Conservation (phyloP, 2,113 vertebrate species). For the Fukomys damarensis region DNA sequence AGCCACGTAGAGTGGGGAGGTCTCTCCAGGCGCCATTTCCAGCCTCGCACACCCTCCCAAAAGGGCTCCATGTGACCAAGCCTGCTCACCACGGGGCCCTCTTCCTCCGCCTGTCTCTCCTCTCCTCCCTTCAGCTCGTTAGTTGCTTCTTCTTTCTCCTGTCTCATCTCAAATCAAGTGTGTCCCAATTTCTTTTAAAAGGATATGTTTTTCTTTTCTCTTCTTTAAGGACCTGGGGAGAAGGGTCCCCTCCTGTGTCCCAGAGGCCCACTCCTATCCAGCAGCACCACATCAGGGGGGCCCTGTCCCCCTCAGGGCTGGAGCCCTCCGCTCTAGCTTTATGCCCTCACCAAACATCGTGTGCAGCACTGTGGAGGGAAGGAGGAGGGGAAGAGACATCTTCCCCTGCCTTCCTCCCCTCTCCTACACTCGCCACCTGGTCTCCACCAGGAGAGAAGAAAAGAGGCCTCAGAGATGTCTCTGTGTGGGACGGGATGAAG, state of each 20-base stretch:
- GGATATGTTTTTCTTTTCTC: background rate
- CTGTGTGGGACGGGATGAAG: background rate
- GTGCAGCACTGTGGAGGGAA: no score
- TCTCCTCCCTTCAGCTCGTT: background rate
- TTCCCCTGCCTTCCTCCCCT: no score
- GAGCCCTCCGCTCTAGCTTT: no score
- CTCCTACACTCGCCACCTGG: background rate
- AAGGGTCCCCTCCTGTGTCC: background rate
- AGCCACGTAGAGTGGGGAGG: background rate
- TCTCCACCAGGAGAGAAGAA: background rate
- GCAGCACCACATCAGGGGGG: rapidly evolving
- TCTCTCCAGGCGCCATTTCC: background rate
- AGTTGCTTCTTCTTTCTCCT: no score
- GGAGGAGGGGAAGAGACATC: no score
- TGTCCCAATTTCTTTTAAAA: background rate
- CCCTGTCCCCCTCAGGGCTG: background rate
- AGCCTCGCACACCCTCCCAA: no score
- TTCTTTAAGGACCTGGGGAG: background rate
- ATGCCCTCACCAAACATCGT: no score
- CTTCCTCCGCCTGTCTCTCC: background rate
- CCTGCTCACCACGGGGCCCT: rapidly evolving
- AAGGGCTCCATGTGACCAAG: background rate
- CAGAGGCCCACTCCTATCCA: background rate
- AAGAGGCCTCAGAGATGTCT: background rate
- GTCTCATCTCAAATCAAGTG: background rate